Percentiles rank a stretch among this genome's conserved stretches.
phyloP scores from a whole-genome alignment of 2,113 vertebrate species.

The Hystrix brachyura region DNA sequence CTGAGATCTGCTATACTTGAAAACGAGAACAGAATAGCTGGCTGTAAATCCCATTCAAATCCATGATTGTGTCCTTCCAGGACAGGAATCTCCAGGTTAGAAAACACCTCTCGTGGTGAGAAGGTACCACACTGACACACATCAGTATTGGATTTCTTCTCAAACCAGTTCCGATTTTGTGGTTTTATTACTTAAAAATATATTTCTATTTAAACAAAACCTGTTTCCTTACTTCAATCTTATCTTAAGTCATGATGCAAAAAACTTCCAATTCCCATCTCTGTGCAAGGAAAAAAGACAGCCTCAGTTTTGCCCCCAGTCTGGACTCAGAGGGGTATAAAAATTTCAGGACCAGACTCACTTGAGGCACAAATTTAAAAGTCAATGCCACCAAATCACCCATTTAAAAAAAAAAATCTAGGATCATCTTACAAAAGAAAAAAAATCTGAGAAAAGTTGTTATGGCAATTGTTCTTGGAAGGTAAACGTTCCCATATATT shows the following conservation, averaged over 20 bases:
- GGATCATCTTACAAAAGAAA: not conserved
- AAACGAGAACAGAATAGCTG: not conserved
- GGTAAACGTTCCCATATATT: not conserved
- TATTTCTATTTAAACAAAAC: not conserved
- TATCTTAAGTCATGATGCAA: not conserved
- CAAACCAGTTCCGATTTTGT: not conserved
- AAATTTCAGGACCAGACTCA: not conserved
- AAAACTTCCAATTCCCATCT: not conserved
- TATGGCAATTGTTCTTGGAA: not conserved
- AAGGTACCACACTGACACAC: not conserved
- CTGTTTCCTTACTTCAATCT: not conserved
- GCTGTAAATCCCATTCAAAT: not conserved
- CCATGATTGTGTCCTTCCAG: not conserved
- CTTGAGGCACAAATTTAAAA: conserved; percentile 4
- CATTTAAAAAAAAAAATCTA: not conserved
- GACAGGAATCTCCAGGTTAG: not conserved
- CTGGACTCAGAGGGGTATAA: not conserved
- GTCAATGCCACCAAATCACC: not conserved
- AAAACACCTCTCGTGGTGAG: not conserved
- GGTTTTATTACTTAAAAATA: not conserved
- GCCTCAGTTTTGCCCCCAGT: not conserved
- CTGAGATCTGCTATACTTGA: not conserved
- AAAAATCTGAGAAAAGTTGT: not conserved
- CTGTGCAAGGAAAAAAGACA: not conserved
- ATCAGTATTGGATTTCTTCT: not conserved